Evolutionary conservation across 2,113 vertebrate species (phyloP).

Genomic region (Ceyx cyanopectus): DNA sequence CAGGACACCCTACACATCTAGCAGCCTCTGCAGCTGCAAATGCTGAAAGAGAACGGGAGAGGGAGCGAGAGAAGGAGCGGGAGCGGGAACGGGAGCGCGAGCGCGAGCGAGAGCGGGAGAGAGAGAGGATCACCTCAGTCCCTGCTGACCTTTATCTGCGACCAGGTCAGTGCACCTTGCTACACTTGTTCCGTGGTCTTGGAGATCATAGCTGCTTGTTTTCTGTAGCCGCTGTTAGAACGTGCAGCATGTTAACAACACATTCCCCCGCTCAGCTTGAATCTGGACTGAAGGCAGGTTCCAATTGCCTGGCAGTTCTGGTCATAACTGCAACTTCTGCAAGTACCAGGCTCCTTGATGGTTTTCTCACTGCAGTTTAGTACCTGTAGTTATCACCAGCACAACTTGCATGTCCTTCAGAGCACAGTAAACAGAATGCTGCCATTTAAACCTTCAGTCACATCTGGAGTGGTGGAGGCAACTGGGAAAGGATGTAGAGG

Average conservation of each 20-base stretch:
- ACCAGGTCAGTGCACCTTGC: conserved; percentile 66
- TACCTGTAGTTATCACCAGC: background rate
- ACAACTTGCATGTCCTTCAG: background rate
- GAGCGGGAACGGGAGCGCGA: conserved; percentile 78
- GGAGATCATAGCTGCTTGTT: background rate
- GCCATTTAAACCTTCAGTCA: background rate
- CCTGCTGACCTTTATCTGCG: conserved; percentile 81
- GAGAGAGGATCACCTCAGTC: conserved; percentile 73
- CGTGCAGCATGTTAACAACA: background rate
- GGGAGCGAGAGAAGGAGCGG: conserved; percentile 78
- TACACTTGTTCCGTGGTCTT: background rate
- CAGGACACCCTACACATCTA: conserved; percentile 90
- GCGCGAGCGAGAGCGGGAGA: conserved; percentile 71
- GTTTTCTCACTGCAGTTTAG: background rate
- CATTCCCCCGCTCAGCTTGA: background rate
- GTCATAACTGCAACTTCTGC: background rate
- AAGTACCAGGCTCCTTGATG: background rate
- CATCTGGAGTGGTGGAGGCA: background rate
- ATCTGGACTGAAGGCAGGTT: background rate
- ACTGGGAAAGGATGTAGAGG: background rate
- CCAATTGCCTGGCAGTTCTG: background rate
- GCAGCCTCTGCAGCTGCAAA: conserved; percentile 84
- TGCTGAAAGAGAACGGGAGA: conserved; percentile 81
- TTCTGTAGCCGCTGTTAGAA: background rate
- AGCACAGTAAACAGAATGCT: background rate